phyloP scores from a whole-genome alignment of 2,113 vertebrate species.

The Notothenia rossii region DNA sequence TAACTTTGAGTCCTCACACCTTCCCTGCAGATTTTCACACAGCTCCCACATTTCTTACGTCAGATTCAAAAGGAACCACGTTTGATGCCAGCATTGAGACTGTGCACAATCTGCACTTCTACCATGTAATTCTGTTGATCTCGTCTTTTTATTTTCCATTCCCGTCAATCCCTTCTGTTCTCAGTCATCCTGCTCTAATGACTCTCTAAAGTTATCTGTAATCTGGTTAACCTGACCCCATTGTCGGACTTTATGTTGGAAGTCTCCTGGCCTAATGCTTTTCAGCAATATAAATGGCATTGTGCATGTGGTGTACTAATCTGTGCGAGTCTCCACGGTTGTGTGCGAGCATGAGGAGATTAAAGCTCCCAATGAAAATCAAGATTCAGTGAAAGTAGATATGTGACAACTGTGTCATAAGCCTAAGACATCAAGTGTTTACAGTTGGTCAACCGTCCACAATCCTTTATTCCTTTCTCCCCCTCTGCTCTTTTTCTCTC shows the following conservation, averaged over 20 bases:
- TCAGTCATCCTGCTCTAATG: background rate
- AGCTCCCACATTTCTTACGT: slow-evolving; percentile 52
- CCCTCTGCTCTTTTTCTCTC: slow-evolving; percentile 29
- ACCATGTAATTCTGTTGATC: slow-evolving; percentile 33
- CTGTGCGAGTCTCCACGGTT: slow-evolving; percentile 32
- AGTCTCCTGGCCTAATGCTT: slow-evolving; percentile 42
- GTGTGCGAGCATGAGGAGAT: slow-evolving; percentile 43
- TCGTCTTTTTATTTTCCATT: slow-evolving; percentile 16
- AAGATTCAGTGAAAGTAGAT: slow-evolving; percentile 56
- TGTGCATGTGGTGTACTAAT: slow-evolving; percentile 56
- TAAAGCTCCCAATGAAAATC: slow-evolving; percentile 65
- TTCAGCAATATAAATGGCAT: slow-evolving; percentile 40
- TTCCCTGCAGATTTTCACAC: slow-evolving; percentile 60
- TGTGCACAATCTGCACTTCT: slow-evolving; percentile 26
- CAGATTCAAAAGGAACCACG: slow-evolving; percentile 32
- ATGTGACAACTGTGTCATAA: slow-evolving; percentile 69
- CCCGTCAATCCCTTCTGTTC: background rate
- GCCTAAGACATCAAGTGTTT: slow-evolving; percentile 58
- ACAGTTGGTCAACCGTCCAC: slow-evolving; percentile 47
- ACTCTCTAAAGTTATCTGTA: slow-evolving; percentile 31
- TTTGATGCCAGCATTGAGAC: slow-evolving; percentile 39
- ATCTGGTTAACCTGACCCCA: slow-evolving; percentile 55
- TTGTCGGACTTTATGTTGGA: slow-evolving; percentile 3
- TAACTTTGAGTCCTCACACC: slow-evolving; percentile 56
- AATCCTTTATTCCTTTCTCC: background rate